Evolutionary conservation across 2,888 invertebrate species (phyloP).

Genomic region (Aethes cnicana): DNA sequence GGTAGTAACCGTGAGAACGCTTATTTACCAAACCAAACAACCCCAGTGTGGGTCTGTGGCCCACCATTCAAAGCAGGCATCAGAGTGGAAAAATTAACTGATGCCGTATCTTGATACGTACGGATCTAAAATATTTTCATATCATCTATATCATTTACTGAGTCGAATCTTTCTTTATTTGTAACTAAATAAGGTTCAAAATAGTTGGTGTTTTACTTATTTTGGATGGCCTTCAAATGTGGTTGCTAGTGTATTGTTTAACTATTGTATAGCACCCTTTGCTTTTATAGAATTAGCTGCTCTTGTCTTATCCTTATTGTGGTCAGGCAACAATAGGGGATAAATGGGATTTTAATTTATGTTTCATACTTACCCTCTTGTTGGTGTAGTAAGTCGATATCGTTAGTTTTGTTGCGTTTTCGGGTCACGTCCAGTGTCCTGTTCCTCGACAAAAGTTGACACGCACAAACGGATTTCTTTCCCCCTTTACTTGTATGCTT

Average conservation of each 20-base stretch:
- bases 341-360: constrained; percentile 66
- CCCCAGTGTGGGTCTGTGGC: constrained; percentile 57
- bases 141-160: constrained; percentile 22
- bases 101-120: constrained; percentile 62
- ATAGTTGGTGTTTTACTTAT: constrained; percentile 29
- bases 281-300: constrained; percentile 66
- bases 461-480: constrained; percentile 13
- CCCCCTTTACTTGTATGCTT: constrained; percentile 5
- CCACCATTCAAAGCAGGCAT: constrained; percentile 67
- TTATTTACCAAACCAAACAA: constrained; percentile 44
- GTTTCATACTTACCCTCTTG: constrained; percentile 43
- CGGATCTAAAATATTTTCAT: constrained; percentile 48
- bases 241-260: constrained; percentile 52
- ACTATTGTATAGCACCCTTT: constrained; percentile 69
- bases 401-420: constrained; percentile 28
- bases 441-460: constrained; percentile 19
- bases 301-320: constrained; percentile 67
- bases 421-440: constrained; percentile 19
- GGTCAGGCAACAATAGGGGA: constrained; percentile 65
- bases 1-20: constrained; percentile 57
- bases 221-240: constrained; percentile 20
- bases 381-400: constrained; percentile 30
- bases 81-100: constrained; percentile 74
- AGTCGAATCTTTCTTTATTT: constrained; percentile 33
- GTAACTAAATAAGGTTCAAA: constrained; percentile 39